phyloP scores from a whole-genome alignment of 2,797 vertebrate species.

The Xiphorhynchus erythropygius region DNA sequence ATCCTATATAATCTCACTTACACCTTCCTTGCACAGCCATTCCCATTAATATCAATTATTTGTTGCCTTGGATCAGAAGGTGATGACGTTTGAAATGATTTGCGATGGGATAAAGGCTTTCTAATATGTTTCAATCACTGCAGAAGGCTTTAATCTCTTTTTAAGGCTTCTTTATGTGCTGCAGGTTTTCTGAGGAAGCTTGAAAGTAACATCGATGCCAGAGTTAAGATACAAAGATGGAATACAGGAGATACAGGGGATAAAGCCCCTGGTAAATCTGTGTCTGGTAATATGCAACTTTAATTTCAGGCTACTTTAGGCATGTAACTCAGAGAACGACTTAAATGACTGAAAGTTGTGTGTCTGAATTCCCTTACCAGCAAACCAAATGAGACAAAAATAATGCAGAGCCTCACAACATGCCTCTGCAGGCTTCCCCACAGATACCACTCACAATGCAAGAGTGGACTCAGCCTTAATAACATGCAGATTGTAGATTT shows the following conservation, averaged over 20 bases:
- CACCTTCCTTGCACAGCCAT: background rate
- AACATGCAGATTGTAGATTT: slow-evolving; percentile 1
- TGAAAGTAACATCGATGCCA: background rate
- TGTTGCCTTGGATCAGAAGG: slow-evolving; percentile 17
- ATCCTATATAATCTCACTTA: slow-evolving; percentile 32
- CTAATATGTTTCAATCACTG: background rate
- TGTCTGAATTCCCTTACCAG: background rate
- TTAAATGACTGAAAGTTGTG: background rate
- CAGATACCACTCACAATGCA: background rate
- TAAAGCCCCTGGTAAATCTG: background rate
- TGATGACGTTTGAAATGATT: slow-evolving; percentile 16
- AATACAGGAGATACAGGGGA: background rate
- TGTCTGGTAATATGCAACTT: background rate
- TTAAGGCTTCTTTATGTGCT: background rate
- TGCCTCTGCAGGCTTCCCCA: background rate
- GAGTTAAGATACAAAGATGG: background rate
- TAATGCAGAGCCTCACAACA: background rate
- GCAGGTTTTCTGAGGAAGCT: slow-evolving; percentile 8
- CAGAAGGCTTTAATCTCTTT: background rate
- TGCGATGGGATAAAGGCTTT: background rate
- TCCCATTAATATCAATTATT: slow-evolving; percentile 28
- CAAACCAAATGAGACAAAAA: background rate
- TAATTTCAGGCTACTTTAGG: background rate
- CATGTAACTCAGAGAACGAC: background rate
- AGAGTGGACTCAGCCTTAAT: background rate